Conservation (phyloP, 2,888 invertebrate genomes). For the Saturnia japonica region DNA sequence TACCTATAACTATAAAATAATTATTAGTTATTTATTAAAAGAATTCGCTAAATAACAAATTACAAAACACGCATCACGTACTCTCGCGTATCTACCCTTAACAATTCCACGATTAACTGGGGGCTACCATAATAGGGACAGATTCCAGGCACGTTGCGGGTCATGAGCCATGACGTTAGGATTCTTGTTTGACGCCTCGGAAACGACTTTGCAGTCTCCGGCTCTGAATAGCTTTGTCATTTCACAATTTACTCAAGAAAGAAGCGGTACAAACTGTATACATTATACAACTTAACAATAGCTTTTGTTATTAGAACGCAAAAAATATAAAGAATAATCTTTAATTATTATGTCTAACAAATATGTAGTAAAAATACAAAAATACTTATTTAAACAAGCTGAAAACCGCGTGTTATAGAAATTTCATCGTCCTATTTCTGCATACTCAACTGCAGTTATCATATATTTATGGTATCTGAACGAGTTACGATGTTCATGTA, state of each 20-base stretch:
- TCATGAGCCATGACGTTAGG: constrained; percentile 44
- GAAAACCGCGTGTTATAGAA: not conserved
- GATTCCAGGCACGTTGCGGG: constrained; percentile 61
- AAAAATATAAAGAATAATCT: not conserved
- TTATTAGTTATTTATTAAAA: not conserved
- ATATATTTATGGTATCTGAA: no score
- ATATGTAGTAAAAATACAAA: no score
- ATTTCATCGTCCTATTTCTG: not conserved
- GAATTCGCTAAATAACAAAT: constrained; percentile 5
- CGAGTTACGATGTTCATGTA: not conserved
- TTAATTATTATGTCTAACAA: not conserved
- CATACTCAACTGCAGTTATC: not conserved
- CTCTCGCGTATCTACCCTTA: constrained; percentile 20
- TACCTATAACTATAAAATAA: not conserved
- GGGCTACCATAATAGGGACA: constrained; percentile 43
- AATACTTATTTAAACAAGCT: no score
- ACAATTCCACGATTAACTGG: constrained; percentile 38
- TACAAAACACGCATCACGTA: constrained; percentile 7
- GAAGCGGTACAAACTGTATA: not conserved
- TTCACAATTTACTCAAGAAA: constrained; percentile 7
- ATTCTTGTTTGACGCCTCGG: constrained; percentile 31
- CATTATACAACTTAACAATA: not conserved
- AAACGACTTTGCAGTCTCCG: constrained; percentile 31
- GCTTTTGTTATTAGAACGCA: not conserved
- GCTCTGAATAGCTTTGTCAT: constrained; percentile 12